These are phyloP conservation scores for Quadroppia sp. DNA, from an alignment of 2,888 invertebrate genomes.

Conservation along the genomic window DNA sequence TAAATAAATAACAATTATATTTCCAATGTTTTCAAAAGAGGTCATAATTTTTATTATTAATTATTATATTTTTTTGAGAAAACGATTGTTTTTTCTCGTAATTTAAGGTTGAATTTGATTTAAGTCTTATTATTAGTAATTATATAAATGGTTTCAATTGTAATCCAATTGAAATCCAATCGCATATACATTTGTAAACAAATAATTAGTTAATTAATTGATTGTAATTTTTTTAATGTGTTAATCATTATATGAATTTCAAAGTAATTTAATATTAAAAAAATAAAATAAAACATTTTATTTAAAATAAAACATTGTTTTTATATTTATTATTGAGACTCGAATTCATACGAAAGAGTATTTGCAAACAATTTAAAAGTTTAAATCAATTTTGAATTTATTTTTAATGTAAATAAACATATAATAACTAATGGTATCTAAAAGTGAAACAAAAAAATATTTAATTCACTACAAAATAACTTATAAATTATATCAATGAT, in stretches of 20 bases:
- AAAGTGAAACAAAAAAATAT: background rate
- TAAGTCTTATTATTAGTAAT: background rate
- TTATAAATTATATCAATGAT: too few species aligned
- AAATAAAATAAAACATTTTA: background rate
- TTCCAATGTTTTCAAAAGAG: background rate
- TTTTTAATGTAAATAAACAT: background rate
- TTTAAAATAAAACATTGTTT: background rate
- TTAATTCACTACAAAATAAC: too few species aligned
- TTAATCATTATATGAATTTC: background rate
- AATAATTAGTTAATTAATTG: background rate
- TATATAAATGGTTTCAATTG: background rate
- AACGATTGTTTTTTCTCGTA: background rate
- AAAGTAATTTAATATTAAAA: slow-evolving; percentile 27
- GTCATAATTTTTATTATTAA: slow-evolving; percentile 27
- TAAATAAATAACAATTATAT: background rate
- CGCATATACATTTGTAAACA: background rate
- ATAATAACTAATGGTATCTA: background rate
- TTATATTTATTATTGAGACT: too few species aligned
- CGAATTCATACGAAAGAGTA: too few species aligned
- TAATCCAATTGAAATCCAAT: background rate
- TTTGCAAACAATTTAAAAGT: too few species aligned
- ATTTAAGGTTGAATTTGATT: slow-evolving; percentile 28
- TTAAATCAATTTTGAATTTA: too few species aligned
- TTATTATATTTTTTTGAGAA: background rate
- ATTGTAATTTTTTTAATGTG: background rate